A percentile compares a stretch with the other conserved stretches of the same genome.
phyloP scores from a whole-genome alignment of 2,113 vertebrate species.

The Neolamprologus falcicula region DNA sequence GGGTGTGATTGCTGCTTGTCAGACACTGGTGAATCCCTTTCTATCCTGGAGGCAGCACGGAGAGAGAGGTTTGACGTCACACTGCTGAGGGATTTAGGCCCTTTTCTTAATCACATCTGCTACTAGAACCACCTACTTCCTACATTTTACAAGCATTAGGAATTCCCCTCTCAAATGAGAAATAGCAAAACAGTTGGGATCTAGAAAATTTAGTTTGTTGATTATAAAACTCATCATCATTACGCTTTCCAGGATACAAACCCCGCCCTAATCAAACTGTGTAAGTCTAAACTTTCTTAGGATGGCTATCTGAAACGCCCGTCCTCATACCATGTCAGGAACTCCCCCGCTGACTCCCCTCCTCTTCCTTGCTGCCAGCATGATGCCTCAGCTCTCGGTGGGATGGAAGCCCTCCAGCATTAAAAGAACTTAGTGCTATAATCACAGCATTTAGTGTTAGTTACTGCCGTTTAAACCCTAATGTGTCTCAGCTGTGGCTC shows the following conservation, averaged over 20 bases:
- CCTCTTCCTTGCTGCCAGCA: slow-evolving; percentile 1
- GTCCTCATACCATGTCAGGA: background rate
- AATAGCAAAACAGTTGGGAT: background rate
- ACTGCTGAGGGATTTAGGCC: slow-evolving; percentile 11
- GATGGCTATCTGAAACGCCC: slow-evolving; percentile 3
- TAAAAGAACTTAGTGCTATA: slow-evolving; percentile 10
- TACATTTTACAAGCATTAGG: background rate
- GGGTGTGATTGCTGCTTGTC: slow-evolving; percentile 28
- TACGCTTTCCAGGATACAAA: background rate
- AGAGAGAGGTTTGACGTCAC: slow-evolving; percentile 30
- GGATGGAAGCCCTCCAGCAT: slow-evolving; percentile 15
- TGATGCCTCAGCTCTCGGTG: slow-evolving; percentile 27
- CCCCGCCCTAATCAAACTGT: background rate
- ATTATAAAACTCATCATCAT: background rate
- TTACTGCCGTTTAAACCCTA: slow-evolving; percentile 27
- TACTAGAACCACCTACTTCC: slow-evolving; percentile 2
- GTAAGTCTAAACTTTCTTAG: background rate
- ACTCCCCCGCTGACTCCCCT: background rate
- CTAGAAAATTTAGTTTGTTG: background rate
- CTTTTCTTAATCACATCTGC: slow-evolving; percentile 24
- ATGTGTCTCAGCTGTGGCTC: slow-evolving; percentile 2
- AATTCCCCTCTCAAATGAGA: background rate
- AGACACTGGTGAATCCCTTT: slow-evolving; percentile 18
- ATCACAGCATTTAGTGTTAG: slow-evolving; percentile 31
- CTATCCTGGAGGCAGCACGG: background rate